Percentiles rank a stretch among this genome's conserved stretches.
These are phyloP conservation scores for Diorhabda carinulata DNA, from an alignment of 1,140 invertebrate genomes.

Conservation along the genomic window DNA sequence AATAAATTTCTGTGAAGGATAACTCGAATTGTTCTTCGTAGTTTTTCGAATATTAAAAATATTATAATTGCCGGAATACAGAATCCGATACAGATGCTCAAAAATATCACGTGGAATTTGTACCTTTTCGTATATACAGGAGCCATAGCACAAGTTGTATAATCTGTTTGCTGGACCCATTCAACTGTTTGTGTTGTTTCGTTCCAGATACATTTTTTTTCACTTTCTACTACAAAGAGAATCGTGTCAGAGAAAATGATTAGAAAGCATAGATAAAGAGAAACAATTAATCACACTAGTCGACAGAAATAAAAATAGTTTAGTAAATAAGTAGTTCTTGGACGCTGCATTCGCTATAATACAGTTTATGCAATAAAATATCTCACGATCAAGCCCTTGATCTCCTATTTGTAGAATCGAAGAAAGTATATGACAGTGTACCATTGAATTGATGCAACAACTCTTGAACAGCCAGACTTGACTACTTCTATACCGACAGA, in stretches of 20 bases:
- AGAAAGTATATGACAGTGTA: no score
- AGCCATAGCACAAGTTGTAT: conserved; percentile 52
- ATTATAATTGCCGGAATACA: conserved; percentile 54
- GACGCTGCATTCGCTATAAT: no score
- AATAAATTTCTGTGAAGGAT: conserved; percentile 56
- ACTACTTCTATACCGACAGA: no score
- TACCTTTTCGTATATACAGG: conserved; percentile 50
- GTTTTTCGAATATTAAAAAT: conserved; percentile 51
- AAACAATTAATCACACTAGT: no score
- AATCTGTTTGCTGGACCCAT: conserved; percentile 54
- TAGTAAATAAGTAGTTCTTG: no score
- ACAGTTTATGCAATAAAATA: no score
- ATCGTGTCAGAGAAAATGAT: not conserved
- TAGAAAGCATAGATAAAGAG: no score
- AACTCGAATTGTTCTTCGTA: conserved; percentile 49
- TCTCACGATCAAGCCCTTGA: no score
- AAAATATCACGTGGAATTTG: conserved; percentile 49
- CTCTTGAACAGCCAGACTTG: no score
- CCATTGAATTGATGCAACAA: no score
- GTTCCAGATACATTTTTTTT: conserved; percentile 50
- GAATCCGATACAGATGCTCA: conserved; percentile 49
- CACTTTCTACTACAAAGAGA: conserved; percentile 43
- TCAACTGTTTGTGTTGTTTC: conserved; percentile 28
- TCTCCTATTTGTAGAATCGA: no score
- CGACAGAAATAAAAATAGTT: no score